Evolutionary conservation across 2,113 vertebrate genomes (phyloP), one percentile per base, ranked within the genome.

Genomic region (Oenanthe melanoleuca): DNA sequence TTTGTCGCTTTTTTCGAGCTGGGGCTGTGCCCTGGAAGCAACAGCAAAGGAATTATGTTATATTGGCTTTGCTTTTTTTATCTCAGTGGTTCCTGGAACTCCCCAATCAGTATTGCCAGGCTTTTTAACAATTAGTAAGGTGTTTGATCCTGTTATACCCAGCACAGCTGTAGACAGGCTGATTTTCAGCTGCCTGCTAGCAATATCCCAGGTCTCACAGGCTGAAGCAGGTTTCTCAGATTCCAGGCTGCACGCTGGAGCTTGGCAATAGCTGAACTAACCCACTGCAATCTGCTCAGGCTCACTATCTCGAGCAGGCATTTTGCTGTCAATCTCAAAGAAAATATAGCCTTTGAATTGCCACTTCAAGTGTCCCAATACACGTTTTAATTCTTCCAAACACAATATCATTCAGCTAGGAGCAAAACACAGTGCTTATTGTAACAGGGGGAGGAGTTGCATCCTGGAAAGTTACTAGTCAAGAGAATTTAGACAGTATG

Each of bases 11-110:
- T 75, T 47, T 50, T 5, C 0, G 2, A 86, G 55, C 16, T 45
- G 24, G 16, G 25, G 26, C 1, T n/a, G n/a, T 1, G 22, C 10
- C 9, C 29, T 4, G 1, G 11, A 80, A 50, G 9, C 0, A 0
- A 47, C 29, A 29, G 8, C 8, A 18, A 18, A 80, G 37, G n/a
- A 14, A 19, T 40, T 64, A 6, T 60, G 6, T 49, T 82, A 21
- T 34, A 26, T 25, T 45, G 13, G 28, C 23, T 57, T 63, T 33
- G 11, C 18, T 66, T 47, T 16, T 6, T 38, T 66, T n/a, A 38
- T 56, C 12, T 85, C 47, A 28, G 12, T 31, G 38, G 21, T 37
- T 75, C 16, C 44, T 71, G 38, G 65, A 89, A 33, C 34, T 47
- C 65, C 33, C 5, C 22, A 42, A 0, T n/a, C 67, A 26, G 8